Evolutionary conservation across 2,888 invertebrate species (phyloP).

Genomic region (Cantharis flavilabris): DNA sequence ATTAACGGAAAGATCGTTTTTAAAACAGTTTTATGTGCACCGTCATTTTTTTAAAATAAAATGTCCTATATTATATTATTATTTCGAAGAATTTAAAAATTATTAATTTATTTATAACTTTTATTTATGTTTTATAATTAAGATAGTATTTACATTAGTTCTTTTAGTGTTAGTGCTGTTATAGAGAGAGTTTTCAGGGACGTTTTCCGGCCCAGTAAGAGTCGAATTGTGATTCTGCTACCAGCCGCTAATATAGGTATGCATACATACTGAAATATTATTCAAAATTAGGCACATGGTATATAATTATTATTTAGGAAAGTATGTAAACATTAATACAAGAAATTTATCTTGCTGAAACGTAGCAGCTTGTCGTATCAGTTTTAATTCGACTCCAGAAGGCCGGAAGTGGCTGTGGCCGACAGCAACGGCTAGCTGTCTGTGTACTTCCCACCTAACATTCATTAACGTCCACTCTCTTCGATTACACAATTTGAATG

Average conservation of each 20-base stretch:
- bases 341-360: not conserved
- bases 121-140: constrained; percentile 30
- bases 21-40: not conserved
- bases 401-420: constrained; percentile 60
- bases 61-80: not conserved
- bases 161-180: constrained; percentile 50
- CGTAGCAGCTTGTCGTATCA: constrained; percentile 49
- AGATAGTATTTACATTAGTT: constrained; percentile 8
- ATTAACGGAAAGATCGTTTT: not conserved
- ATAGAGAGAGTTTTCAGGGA: constrained; percentile 55
- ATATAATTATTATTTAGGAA: not conserved
- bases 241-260: constrained; percentile 39
- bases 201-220: constrained; percentile 52
- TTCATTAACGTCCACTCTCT: constrained; percentile 40
- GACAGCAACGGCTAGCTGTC: constrained; percentile 74
- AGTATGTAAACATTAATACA: not conserved
- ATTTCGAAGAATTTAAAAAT: not conserved
- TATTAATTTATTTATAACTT: constrained; percentile 18
- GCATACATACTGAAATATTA: constrained; percentile 7
- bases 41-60: not conserved
- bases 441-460: constrained; percentile 56
- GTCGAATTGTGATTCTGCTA: constrained; percentile 54
- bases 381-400: constrained; percentile 54
- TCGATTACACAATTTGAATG: constrained; percentile 34
- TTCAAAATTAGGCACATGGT: not conserved